Evolutionary conservation across 2,797 vertebrate genomes (phyloP).

Genomic region (Spinus olivaceus): DNA sequence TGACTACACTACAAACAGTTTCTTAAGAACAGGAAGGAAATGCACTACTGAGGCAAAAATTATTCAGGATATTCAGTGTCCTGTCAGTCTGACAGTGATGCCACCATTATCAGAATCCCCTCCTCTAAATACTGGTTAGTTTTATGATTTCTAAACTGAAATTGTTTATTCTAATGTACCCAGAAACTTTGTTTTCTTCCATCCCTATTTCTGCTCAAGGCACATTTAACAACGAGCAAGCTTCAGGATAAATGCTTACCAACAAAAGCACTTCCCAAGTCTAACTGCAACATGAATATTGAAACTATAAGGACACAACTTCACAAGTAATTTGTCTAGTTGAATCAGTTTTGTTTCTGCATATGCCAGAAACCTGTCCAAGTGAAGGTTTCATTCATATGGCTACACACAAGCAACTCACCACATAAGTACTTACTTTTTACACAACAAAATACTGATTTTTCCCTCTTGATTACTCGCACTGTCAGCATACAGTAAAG

Average conservation of each 20-base stretch:
- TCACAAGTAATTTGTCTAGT: not conserved
- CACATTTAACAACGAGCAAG: slow-evolving; percentile 6
- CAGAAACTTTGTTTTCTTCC: slow-evolving; percentile 14
- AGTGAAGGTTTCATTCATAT: not conserved
- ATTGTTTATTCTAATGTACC: not conserved
- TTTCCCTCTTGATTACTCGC: not conserved
- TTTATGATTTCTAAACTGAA: not conserved
- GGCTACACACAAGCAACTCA: not conserved
- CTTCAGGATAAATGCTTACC: slow-evolving; percentile 9
- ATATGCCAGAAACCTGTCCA: not conserved
- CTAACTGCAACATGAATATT: not conserved
- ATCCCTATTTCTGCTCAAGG: slow-evolving; percentile 1
- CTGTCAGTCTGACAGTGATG: not conserved
- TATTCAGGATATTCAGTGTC: not conserved
- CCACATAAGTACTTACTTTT: not conserved
- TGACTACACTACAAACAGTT: not conserved
- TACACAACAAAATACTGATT: not conserved
- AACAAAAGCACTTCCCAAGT: slow-evolving; percentile 18
- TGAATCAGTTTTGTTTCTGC: not conserved
- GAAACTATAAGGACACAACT: slow-evolving; percentile 9
- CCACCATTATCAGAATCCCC: not conserved
- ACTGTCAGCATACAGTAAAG: slow-evolving; percentile 1
- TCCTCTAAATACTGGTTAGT: not conserved
- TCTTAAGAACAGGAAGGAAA: not conserved
- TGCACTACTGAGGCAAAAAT: not conserved